Percentiles rank a stretch among this genome's conserved stretches.
Evolutionary conservation across 1,140 invertebrate species (phyloP).

Genomic region (Colletes gigas): DNA sequence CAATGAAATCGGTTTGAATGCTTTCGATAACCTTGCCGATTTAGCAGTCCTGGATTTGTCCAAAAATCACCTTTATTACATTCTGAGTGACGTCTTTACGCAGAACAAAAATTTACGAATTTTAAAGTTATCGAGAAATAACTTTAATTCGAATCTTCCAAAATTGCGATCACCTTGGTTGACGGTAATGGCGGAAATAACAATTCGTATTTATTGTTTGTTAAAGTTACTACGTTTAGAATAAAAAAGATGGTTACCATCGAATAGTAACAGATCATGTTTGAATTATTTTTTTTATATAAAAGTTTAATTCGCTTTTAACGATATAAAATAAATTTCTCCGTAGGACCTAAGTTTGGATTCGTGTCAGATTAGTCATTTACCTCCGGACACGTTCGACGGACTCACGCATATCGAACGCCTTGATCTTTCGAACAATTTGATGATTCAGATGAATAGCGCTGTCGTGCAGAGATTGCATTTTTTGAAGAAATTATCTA

Average conservation of each 20-base stretch:
- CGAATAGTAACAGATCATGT: neutral
- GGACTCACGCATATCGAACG: constrained; percentile 67
- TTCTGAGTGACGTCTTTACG: constrained; percentile 67
- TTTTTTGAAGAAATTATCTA: constrained; percentile 59
- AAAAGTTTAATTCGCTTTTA: neutral
- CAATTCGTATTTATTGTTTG: constrained; percentile 3
- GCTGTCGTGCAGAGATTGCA: constrained; percentile 51
- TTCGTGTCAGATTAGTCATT: constrained; percentile 70
- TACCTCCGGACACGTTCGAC: constrained; percentile 68
- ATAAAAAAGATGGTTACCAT: constrained; percentile 2
- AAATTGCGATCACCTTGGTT: constrained; percentile 65
- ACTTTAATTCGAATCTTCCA: constrained; percentile 72
- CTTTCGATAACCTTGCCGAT: constrained; percentile 68
- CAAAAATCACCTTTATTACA: constrained; percentile 71
- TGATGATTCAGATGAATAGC: constrained; percentile 67
- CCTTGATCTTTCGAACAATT: constrained; percentile 75
- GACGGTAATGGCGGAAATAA: constrained; percentile 57
- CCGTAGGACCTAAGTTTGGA: constrained; percentile 72
- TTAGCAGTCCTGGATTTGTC: constrained; percentile 75
- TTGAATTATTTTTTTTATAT: neutral
- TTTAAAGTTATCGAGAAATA: constrained; percentile 71
- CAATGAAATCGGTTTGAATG: constrained; percentile 69
- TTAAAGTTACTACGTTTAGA: neutral
- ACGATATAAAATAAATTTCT: constrained; percentile 22
- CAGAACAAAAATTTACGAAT: constrained; percentile 67